Evolutionary conservation across 2,797 vertebrate species (phyloP).

Genomic region (Buphagus erythrorhynchus): DNA sequence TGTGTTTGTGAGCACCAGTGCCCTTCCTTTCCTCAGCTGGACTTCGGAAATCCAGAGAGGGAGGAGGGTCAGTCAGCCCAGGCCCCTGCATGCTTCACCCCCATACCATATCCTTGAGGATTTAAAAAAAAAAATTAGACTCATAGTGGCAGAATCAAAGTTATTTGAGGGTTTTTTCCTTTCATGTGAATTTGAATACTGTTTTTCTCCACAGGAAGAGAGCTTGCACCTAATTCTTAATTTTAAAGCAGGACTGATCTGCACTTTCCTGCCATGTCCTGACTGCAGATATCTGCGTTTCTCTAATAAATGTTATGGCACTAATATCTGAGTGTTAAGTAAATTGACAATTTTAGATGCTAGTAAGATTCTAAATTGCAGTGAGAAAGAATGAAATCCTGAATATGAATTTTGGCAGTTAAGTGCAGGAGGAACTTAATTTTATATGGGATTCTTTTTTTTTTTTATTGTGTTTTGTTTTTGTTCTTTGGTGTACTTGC

Average conservation of each 20-base stretch:
- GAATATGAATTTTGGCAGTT: not conserved
- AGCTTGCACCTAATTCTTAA: not conserved
- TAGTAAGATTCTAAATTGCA: not conserved
- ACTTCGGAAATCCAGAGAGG: not conserved
- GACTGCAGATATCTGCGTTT: not conserved
- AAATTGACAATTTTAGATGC: not conserved
- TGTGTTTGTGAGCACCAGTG: not conserved
- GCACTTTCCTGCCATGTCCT: not conserved
- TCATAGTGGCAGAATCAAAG: not conserved
- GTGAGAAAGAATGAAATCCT: not conserved
- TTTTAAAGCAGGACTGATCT: not conserved
- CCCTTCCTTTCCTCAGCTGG: not conserved
- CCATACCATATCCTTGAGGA: not conserved
- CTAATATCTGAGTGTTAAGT: not conserved
- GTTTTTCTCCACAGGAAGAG: not conserved
- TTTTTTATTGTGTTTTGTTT: not conserved
- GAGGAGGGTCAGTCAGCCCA: not conserved
- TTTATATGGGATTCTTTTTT: not conserved
- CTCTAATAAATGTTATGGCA: not conserved
- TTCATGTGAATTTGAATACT: not conserved
- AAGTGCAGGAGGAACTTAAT: not conserved
- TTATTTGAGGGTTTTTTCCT: not conserved
- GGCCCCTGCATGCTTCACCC: not conserved
- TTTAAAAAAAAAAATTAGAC: not conserved
- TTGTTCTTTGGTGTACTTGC: not conserved